Percentiles rank a stretch among this genome's conserved stretches.
These are phyloP conservation scores for Brachylomia viminalis DNA, from an alignment of 2,888 invertebrate genomes.

Conservation along the genomic window DNA sequence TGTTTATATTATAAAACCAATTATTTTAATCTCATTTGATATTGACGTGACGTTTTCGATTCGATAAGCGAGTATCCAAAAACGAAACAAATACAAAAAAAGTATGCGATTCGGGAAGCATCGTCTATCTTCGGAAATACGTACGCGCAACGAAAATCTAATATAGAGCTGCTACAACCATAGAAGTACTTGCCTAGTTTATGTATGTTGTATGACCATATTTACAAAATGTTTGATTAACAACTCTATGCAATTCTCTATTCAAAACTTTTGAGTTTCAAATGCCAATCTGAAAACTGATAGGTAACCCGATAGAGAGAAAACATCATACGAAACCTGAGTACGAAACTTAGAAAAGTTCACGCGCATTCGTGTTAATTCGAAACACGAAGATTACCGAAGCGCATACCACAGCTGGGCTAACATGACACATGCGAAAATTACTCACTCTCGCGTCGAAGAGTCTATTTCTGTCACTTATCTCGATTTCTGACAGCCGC, in stretches of 20 bases:
- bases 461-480: too few species aligned
- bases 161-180: neutral
- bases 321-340: too few species aligned
- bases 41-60: conserved; percentile 11
- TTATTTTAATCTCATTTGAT: neutral
- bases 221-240: neutral
- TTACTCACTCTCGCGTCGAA: too few species aligned
- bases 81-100: neutral
- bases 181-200: neutral
- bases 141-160: neutral
- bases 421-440: too few species aligned
- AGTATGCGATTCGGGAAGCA: neutral
- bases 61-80: neutral
- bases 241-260: neutral
- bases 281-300: neutral
- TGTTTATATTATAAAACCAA: conserved; percentile 18
- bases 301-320: neutral
- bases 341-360: too few species aligned
- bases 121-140: neutral
- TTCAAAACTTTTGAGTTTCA: neutral
- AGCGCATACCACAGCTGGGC: too few species aligned
- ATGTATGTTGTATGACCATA: neutral
- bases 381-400: too few species aligned
- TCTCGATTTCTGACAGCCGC: too few species aligned
- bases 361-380: too few species aligned